phyloP scores from a whole-genome alignment of 1,140 invertebrate species.

The Oscheius sp. region DNA sequence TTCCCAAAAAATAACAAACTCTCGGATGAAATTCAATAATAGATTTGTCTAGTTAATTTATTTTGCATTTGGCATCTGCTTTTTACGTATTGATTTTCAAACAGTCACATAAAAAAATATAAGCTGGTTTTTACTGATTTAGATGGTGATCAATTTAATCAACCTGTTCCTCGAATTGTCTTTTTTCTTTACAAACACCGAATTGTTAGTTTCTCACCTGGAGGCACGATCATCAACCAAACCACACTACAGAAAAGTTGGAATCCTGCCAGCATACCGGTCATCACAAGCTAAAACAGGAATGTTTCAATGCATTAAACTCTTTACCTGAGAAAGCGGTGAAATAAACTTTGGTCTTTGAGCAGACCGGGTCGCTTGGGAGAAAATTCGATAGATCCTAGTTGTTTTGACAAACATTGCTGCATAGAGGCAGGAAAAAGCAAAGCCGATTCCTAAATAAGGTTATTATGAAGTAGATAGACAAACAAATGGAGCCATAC shows the following conservation, averaged over 20 bases:
- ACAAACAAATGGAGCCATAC: conserved; percentile 46
- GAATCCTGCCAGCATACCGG: conserved; percentile 68
- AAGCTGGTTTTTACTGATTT: too few relatives aligned
- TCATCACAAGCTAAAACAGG: conserved; percentile 63
- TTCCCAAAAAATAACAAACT: too few relatives aligned
- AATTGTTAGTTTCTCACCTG: conserved; percentile 66
- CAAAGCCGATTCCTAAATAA: conserved; percentile 67
- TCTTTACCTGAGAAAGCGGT: conserved; percentile 70
- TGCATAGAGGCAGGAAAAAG: conserved; percentile 73
- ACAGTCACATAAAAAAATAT: too few relatives aligned
- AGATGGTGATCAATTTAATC: too few relatives aligned
- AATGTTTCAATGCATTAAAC: neutral
- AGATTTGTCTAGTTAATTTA: too few relatives aligned
- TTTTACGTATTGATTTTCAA: neutral
- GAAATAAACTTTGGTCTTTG: conserved; percentile 73
- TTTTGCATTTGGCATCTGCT: neutral
- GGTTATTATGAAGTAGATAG: neutral
- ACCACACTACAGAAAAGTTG: conserved; percentile 68
- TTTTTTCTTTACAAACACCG: too few relatives aligned
- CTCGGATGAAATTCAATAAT: too few relatives aligned
- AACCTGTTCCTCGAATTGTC: too few relatives aligned
- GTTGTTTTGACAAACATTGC: conserved; percentile 77
- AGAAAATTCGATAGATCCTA: conserved; percentile 73
- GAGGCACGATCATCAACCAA: conserved; percentile 71
- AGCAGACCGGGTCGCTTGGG: conserved; percentile 69